Base-by-base conservation (phyloP, 2,797 vertebrate genomes). In the Sebastes variabilis region DNA sequence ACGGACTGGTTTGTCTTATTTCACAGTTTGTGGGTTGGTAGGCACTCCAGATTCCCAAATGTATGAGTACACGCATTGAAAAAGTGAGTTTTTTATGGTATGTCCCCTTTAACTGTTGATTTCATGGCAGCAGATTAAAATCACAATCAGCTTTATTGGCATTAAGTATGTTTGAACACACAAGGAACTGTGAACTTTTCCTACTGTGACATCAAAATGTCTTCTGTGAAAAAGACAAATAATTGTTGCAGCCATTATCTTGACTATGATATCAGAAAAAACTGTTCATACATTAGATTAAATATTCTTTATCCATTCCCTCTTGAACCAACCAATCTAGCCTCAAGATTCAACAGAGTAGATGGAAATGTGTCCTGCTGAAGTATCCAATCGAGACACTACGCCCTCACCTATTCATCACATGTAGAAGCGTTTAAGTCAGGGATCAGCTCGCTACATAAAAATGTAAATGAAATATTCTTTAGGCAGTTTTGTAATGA, bases 391-490 rank as follows among this genome's bases (percentile, higher is more conserved):
- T 66, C 3, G 20, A 74, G 69, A 29, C 36, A 18, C 60, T 59
- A 46, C 74, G 72, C 67, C 72, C 16, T 60, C 34, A 61, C 36
- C 70, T 30, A 60, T 66, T 52, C 46, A 74, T 75, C 81, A 66
- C 79, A 66, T 66, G 38, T 54, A 29, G 29, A 7, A 34, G 69
- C 6, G 3, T 52, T 77, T 67, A 34, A 85, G 62, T 71, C 76
- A 25, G 59, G 79, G 81, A 84, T 87, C 66, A 77, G 66, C 62
- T 11, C 0, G 46, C 72, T 72, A 52, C 77, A 78, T 87, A 49
- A 77, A 84, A 77, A 82, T 83, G 64, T 27, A 82, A 83, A 89
- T 89, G 0, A 82, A 86, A 89, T 65, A 71, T 55, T 72, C 70
- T 81, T 62, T 36, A 38, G 74, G 85, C 76, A 66, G 59, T 72